phyloP scores from a whole-genome alignment of 64 coral and sea anemone species.

The Catalaphyllia jardinei region DNA sequence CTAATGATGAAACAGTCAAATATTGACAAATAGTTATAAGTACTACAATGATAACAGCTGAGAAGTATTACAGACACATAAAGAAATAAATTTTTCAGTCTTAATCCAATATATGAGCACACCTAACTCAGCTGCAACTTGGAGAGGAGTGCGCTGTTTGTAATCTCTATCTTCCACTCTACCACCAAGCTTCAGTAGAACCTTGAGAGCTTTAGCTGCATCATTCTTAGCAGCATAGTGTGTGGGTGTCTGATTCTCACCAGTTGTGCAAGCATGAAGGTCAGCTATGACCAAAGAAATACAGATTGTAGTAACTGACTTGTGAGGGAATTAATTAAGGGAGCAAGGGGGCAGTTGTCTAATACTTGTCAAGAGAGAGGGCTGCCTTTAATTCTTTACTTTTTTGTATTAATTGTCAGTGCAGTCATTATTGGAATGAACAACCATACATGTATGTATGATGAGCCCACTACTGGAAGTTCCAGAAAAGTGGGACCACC shows the following conservation, averaged over 20 bases:
- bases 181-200: slow-evolving; percentile 81
- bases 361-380: background rate
- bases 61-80: no score
- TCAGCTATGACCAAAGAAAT: slow-evolving; percentile 47
- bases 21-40: no score
- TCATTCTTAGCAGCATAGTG: slow-evolving; percentile 99
- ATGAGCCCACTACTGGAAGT: no score
- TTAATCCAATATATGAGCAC: background rate
- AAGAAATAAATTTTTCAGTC: no score
- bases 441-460: no score
- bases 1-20: no score
- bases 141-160: slow-evolving; percentile 86
- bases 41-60: no score
- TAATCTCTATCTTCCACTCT: slow-evolving; percentile 82
- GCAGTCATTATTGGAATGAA: no score
- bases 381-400: no score
- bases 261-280: slow-evolving; percentile 67
- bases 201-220: slow-evolving; percentile 77
- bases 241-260: slow-evolving; percentile 84
- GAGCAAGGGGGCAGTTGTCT: background rate
- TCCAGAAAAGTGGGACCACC: no score
- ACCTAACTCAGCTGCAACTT: slow-evolving; percentile 98
- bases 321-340: background rate
- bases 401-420: no score
- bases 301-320: background rate